These are phyloP conservation scores for Myanophis thanlyinensis DNA, from an alignment of 2,113 vertebrate genomes.

Conservation along the genomic window DNA sequence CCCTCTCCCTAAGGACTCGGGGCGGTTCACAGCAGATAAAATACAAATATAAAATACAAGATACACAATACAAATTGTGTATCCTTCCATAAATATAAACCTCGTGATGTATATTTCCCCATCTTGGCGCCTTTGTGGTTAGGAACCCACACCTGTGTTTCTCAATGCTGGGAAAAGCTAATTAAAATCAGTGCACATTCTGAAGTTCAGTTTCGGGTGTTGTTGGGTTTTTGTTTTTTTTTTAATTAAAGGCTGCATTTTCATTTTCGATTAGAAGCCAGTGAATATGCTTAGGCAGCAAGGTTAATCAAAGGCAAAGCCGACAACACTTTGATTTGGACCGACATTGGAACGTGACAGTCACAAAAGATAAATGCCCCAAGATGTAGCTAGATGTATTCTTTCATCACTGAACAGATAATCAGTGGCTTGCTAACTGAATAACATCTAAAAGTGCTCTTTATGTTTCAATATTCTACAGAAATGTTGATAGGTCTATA, in stretches of 20 bases:
- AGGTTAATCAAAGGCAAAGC: slow-evolving; percentile 52
- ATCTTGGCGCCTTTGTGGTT: background rate
- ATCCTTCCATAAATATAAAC: background rate
- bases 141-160: background rate
- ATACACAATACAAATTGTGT: too few relatives aligned
- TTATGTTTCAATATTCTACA: slow-evolving; percentile 41
- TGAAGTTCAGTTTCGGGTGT: background rate
- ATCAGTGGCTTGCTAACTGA: slow-evolving; percentile 56
- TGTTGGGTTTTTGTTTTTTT: background rate
- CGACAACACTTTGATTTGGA: background rate
- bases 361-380: slow-evolving; percentile 32
- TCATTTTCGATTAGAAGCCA: slow-evolving; percentile 8
- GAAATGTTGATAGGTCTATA: slow-evolving; percentile 51
- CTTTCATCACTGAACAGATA: slow-evolving; percentile 58
- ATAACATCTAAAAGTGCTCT: slow-evolving; percentile 53
- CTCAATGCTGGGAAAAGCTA: background rate
- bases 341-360: slow-evolving; percentile 20
- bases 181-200: background rate
- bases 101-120: background rate
- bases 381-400: slow-evolving; percentile 32
- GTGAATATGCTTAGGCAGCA: slow-evolving; percentile 39
- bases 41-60: too few relatives aligned
- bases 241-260: slow-evolving; percentile 7
- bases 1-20: too few relatives aligned
- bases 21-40: too few relatives aligned